Evolutionary conservation across 2,888 invertebrate genomes (phyloP), one percentile per base, ranked within the genome.

Genomic region (Dioctria rufipes): DNA sequence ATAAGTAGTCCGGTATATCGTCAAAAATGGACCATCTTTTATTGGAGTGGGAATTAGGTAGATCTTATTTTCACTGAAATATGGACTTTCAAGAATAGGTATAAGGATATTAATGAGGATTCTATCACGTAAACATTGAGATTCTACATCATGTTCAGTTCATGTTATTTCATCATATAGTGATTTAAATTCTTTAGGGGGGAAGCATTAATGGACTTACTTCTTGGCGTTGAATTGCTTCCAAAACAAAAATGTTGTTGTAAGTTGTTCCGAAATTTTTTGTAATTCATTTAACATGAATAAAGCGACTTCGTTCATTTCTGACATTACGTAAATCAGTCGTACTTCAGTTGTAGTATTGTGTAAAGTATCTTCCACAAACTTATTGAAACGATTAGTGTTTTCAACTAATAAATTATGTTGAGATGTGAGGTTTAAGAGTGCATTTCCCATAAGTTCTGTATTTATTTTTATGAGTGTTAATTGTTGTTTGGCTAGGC

Each of bases 241-340:
- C 60, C 11, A 60, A 25, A 25, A 25, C 25, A 60, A 60, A 60
- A 60, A 60, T 8, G 25, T n/a, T 60, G n/a, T n/a, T n/a, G 60
- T 60, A 5, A 25, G n/a, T 5, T 13, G 60, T n/a, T 60, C 60
- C 5, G 60, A 3, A 60, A 25, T 13, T 60, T 60, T 60, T 60
- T 3, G 60, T 60, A 60, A 8, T 60, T 60, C 8, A 25, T 60
- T 60, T 60, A 60, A 60, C 5, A 60, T 25, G 13, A 60, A 60
- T n/a, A 60, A 60, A 5, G 60, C 60, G 5, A 60, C 13, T 60
- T 60, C 60, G 25, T 60, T 60, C 11, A 60, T 60, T 60, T 60
- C 11, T 5, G 60, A 2, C 60, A 13, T 60, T 11, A 60, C n/a
- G n/a, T n/a, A n/a, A n/a, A n/a, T n/a, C n/a, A n/a, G n/a, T n/a